Conservation (phyloP, 2,113 vertebrate genomes). For the Pica pica region DNA sequence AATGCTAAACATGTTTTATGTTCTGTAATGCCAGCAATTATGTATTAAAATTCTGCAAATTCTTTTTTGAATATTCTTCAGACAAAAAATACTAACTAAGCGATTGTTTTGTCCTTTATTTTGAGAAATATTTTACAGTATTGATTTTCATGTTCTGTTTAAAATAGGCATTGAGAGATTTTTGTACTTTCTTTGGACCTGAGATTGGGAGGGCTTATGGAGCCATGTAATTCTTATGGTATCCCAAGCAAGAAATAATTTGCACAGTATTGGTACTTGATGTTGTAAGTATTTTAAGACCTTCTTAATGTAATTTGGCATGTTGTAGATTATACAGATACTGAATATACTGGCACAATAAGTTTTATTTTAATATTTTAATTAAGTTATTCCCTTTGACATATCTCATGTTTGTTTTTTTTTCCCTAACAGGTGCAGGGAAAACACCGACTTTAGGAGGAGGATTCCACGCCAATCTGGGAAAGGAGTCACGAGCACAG, state of each 20-base stretch:
- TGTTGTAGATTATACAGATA: background rate
- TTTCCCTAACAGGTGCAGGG: conserved; percentile 65
- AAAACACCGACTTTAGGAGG: conserved; percentile 82
- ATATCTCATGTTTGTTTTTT: background rate
- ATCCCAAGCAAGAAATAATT: background rate
- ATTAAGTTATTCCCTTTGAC: background rate
- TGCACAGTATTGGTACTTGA: background rate
- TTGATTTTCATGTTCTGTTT: background rate
- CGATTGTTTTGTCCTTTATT: background rate
- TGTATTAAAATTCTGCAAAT: background rate
- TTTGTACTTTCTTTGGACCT: background rate
- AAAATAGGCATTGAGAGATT: background rate
- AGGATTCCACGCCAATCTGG: conserved; percentile 80
- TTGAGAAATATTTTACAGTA: background rate
- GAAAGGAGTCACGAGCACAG: conserved; percentile 88
- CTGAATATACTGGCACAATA: background rate
- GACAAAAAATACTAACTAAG: background rate
- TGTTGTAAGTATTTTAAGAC: background rate
- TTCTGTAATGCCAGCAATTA: background rate
- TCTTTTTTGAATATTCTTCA: background rate
- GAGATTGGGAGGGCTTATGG: background rate
- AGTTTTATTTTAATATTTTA: background rate
- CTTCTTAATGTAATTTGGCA: background rate
- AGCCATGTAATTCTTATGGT: background rate
- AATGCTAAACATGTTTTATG: background rate